Evolutionary conservation across 2,888 invertebrate species (phyloP), one percentile per base, ranked within the genome.

Genomic region (Epirrhoe tristata): DNA sequence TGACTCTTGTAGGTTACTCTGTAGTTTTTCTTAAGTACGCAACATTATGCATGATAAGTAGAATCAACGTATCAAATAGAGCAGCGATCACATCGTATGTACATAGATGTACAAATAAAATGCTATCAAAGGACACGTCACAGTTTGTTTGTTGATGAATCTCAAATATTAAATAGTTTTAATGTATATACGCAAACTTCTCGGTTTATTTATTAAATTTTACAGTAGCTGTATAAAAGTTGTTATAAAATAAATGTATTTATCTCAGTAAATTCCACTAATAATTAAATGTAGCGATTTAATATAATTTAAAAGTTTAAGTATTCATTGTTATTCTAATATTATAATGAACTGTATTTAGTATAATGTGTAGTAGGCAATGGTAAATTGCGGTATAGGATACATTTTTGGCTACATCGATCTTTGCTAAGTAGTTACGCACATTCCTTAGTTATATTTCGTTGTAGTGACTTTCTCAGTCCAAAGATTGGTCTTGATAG

Each of bases 401-500:
- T 74, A 74, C 52, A 66, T 69, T 69, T 72, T 69, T 54, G 71
- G 61, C 69, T 63, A 70, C 69, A 70, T 71, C 74, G 73, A 73
- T 72, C 66, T 74, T 70, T 58, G 68, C 65, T 71, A 61, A 68
- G 66, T 74, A 74, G 73, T 59, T 73, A 87, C 90, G 90, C 90
- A 91, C 91, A 91, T 89, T 88, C 87, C 87, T 74, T 76, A 55
- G 75, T 77, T 78, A 79, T 74, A 73, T 79, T 81, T 82, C 79
- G 79, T 86, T 84, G 75, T 85, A 83, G 74, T 76, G 70, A 81
- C 81, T 86, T 85, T 79, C 82, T 85, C 84, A 87, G 85, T 87
- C 91, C 92, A 91, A 91, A 91, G 89, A 89, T 88, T 87, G 70
- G 82, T 84, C 82, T 76, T 79, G 76, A 64, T 76, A 78, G 72